Base-by-base conservation (phyloP, 1,140 invertebrate genomes). In the Macrotrachela quadricornifera region DNA sequence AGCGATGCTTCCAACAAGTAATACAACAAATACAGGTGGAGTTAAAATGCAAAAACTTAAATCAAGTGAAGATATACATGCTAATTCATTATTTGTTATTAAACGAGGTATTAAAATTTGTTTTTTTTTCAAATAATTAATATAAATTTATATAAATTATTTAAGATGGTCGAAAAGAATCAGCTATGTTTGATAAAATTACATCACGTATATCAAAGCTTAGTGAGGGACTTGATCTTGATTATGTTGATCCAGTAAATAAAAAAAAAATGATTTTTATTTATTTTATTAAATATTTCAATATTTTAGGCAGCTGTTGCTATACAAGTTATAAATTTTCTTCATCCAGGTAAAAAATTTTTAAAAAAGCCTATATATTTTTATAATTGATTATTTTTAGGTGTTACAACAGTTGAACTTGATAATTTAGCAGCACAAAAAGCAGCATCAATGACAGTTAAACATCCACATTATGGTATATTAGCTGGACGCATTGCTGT, bases 391-490 rank as follows among this genome's bases (percentile, higher is more conserved):
- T 74, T 99, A 6, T 96, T 92, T 66, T 79, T 83, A 58, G 91
- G 91, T 11, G 87, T 97, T 2, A 91, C 85, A 17, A 97, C 92
- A 4, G 80, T 90, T 0, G 87, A 96, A 66, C 71, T 97, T 59
- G 92, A 97, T 70, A 95, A 94, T 70, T 72, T 97, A 53, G 87
- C 91, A 50, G 91, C 91, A 1, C 90, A 96, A 74, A 95, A 82
- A 56, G 83, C 86, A 42, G 90, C 88, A 15, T 86, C 81, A 17
- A 84, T 94, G 81, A 92, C 88, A 0, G 90, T 83, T 9, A 80
- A 83, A 63, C 91, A 97, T 74, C 84, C 88, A 0, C 91, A 99
- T 73, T 97, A 95, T 77, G 88, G 88, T 10, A 76, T 85, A 55
- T 73, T 99, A 44, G 91, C 91, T 54, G 91, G 87, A 17, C 76